Evolutionary conservation across 37 sponge, comb jelly and placozoan species (phyloP), one percentile per base, ranked within the genome.

Genomic region (Crambe crambe): DNA sequence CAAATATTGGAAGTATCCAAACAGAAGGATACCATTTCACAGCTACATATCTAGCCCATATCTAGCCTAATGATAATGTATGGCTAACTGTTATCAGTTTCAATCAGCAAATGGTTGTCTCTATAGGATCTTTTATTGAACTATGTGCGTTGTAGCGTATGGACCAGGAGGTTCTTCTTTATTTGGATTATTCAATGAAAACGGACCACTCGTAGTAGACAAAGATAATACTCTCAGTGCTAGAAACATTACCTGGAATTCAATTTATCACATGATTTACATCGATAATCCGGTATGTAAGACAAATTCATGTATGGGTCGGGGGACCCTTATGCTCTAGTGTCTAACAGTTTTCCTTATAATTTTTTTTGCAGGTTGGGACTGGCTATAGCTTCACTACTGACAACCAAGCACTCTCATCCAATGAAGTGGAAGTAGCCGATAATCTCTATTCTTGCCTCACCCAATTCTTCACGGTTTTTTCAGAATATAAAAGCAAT

Each of bases 91-190:
- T n/a, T n/a, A n/a, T n/a, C n/a, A n/a, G n/a, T n/a, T n/a, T n/a
- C n/a, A n/a, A n/a, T n/a, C n/a, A n/a, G n/a, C n/a, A n/a, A n/a
- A n/a, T n/a, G n/a, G n/a, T n/a, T n/a, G n/a, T n/a, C n/a, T n/a
- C n/a, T n/a, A n/a, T n/a, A n/a, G n/a, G n/a, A n/a, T n/a, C n/a
- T n/a, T n/a, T n/a, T n/a, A n/a, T n/a, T n/a, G n/a, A n/a, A n/a
- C n/a, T n/a, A n/a, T n/a, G n/a, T n/a, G n/a, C n/a, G n/a, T n/a
- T n/a, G n/a, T n/a, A n/a, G n/a, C n/a, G 70, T 93, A 93, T 37
- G 96, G 96, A 25, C 96, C 96, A 34, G 96, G 96, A 25, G 93
- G 84, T 10, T 87, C 96, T 20, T 96, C 96, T 10, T 76, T 96
- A 29, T 96, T 89, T 58, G 96, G 91, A 17, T 70, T 96, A 12